Percentiles rank a stretch among this genome's conserved stretches.
Evolutionary conservation across 2,113 vertebrate genomes (phyloP).

Genomic region (Ramphastos sulfuratus): DNA sequence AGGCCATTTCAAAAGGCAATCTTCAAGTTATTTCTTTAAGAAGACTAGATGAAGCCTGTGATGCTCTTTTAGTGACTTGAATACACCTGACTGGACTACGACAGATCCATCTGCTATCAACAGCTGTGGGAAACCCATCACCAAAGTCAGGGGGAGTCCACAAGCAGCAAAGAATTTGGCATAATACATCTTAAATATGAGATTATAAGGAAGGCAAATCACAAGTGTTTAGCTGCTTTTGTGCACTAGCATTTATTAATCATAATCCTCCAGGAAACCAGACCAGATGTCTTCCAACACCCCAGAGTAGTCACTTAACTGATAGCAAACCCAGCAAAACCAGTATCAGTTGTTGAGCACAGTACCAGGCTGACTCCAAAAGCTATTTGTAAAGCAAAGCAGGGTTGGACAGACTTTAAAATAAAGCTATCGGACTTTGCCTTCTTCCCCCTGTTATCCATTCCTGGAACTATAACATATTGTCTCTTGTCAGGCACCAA

Average conservation of each 20-base stretch:
- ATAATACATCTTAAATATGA: background rate
- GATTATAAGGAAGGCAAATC: background rate
- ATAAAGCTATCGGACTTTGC: constrained; percentile 24
- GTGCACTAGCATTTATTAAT: constrained; percentile 18
- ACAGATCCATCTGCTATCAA: background rate
- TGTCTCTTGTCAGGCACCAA: constrained; percentile 53
- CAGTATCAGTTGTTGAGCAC: background rate
- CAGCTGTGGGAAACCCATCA: background rate
- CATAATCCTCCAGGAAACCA: constrained; percentile 5
- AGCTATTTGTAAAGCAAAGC: constrained; percentile 27
- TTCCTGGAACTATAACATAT: constrained; percentile 48
- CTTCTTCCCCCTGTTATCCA: background rate
- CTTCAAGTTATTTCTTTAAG: constrained; percentile 11
- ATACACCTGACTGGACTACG: background rate
- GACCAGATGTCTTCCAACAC: background rate
- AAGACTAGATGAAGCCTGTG: background rate
- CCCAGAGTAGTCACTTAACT: background rate
- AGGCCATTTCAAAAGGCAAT: background rate
- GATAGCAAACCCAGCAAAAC: background rate
- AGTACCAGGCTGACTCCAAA: background rate
- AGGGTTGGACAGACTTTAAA: constrained; percentile 11
- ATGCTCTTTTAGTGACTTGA: background rate
- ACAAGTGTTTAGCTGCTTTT: constrained; percentile 14
- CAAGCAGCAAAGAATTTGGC: background rate
- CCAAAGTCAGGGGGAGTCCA: background rate